A percentile compares a stretch with the other conserved stretches of the same genome.
Conservation (phyloP, 2,113 vertebrate species). For the Castor canadensis region DNA sequence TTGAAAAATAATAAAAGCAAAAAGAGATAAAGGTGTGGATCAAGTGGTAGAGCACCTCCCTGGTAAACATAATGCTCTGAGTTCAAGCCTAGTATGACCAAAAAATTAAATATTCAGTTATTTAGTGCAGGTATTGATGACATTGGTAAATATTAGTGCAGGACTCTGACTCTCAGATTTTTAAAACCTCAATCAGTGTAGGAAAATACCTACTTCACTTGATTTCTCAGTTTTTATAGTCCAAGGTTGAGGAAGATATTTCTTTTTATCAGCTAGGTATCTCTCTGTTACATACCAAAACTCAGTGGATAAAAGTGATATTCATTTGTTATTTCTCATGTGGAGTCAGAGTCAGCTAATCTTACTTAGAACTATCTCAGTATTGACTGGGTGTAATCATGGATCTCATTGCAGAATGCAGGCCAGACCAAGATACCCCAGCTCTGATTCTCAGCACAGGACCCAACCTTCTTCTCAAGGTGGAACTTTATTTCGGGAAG, state of each 20-base stretch:
- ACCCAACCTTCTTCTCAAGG: background rate
- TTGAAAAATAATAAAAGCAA: too few species aligned
- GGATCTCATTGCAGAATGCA: background rate
- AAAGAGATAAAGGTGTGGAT: too few species aligned
- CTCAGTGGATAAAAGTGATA: background rate
- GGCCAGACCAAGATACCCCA: too few species aligned
- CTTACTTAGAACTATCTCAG: background rate
- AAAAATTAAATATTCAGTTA: background rate
- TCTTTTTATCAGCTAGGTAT: too few species aligned
- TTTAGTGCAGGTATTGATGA: background rate
- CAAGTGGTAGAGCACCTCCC: too few species aligned
- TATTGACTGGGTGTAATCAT: background rate
- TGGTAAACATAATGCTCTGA: too few species aligned
- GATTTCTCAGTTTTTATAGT: background rate
- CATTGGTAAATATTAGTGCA: background rate
- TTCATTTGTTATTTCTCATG: background rate
- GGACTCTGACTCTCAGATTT: constrained; percentile 73
- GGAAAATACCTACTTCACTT: constrained; percentile 63
- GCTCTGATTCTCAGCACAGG: too few species aligned
- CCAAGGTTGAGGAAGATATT: background rate
- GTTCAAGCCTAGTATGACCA: too few species aligned
- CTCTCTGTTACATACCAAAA: background rate
- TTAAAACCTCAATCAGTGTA: constrained; percentile 57
- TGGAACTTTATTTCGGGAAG: background rate
- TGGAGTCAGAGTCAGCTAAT: background rate